Conservation (phyloP, 2,797 vertebrate genomes). For the Pitangus sulphuratus region DNA sequence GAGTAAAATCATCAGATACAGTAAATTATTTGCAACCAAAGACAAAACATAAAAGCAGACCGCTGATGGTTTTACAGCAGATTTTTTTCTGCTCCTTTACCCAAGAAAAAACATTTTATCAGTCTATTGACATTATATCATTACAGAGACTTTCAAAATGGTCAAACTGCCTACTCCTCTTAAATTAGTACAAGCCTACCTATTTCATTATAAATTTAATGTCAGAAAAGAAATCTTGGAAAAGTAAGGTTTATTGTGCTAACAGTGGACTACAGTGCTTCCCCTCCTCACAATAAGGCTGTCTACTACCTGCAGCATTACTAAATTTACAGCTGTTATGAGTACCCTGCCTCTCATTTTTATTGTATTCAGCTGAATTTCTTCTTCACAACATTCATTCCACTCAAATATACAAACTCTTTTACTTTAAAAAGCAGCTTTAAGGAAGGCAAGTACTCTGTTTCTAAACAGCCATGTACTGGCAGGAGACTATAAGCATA, state of each 20-base stretch:
- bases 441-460: background rate
- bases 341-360: background rate
- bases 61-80: background rate
- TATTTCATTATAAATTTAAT: background rate
- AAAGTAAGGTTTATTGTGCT: background rate
- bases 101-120: background rate
- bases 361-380: background rate
- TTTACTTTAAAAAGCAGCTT: background rate
- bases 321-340: background rate
- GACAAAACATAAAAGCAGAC: background rate
- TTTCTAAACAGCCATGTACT: background rate
- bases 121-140: background rate
- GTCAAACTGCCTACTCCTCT: background rate
- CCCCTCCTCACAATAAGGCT: background rate
- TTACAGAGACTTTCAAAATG: background rate
- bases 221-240: background rate
- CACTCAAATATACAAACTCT: background rate
- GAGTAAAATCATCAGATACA: background rate
- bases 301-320: background rate
- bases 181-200: background rate
- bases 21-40: background rate
- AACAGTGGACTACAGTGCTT: background rate
- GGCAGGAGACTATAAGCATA: background rate
- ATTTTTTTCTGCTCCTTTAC: background rate
- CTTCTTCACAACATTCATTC: background rate